Percentiles rank a stretch among this genome's conserved stretches.
Evolutionary conservation across 2,888 invertebrate species (phyloP).

Genomic region (Limnephilus lunatus): DNA sequence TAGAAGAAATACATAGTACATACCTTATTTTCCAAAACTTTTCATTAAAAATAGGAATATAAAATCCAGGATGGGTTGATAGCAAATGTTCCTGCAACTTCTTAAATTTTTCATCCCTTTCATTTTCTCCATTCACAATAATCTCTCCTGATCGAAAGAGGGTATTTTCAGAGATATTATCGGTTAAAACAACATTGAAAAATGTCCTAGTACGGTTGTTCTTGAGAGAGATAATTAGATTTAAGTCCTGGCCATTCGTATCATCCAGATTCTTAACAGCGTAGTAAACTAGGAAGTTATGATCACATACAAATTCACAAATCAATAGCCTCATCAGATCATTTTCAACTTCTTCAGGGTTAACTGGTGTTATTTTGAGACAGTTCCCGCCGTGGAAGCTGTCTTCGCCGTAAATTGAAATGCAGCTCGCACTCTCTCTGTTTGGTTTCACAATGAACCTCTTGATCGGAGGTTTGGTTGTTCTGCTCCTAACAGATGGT

Average conservation of each 20-base stretch:
- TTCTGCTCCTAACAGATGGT: background rate
- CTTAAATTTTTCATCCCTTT: constrained; percentile 66
- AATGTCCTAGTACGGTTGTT: constrained; percentile 64
- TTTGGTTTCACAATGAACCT: constrained; percentile 54
- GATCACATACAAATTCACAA: constrained; percentile 71
- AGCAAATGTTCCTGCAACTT: constrained; percentile 71
- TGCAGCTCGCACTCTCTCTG: constrained; percentile 67
- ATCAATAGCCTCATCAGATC: constrained; percentile 69
- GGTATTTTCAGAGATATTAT: background rate
- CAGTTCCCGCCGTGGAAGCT: constrained; percentile 78
- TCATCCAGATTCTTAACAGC: constrained; percentile 71
- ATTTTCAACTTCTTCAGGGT: constrained; percentile 68
- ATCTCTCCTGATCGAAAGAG: background rate
- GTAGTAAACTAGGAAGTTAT: constrained; percentile 71
- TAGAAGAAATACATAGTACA: constrained; percentile 31
- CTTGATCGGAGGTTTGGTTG: constrained; percentile 48
- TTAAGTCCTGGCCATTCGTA: constrained; percentile 69
- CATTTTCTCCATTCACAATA: constrained; percentile 55
- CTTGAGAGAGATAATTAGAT: constrained; percentile 69
- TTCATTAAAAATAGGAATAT: constrained; percentile 72
- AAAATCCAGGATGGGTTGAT: constrained; percentile 71
- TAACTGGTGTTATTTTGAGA: constrained; percentile 73
- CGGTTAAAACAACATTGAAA: constrained; percentile 68
- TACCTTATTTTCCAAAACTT: constrained; percentile 74
- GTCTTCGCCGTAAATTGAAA: constrained; percentile 72